phyloP scores from a whole-genome alignment of 2,113 vertebrate genomes.

The Scolopax mira region DNA sequence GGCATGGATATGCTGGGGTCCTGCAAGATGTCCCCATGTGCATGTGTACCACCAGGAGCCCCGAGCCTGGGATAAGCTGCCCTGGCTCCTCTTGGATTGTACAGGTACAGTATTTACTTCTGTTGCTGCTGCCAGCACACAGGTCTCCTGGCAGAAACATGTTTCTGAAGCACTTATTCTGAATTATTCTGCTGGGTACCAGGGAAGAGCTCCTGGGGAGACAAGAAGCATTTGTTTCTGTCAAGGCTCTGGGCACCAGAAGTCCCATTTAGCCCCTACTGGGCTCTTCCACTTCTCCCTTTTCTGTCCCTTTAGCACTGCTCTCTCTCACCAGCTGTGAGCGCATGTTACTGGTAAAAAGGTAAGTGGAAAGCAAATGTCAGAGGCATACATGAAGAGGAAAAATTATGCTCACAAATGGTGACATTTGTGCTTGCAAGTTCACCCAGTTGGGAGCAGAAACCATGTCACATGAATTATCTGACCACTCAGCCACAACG shows the following conservation, averaged over 20 bases:
- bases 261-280: neutral
- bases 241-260: neutral
- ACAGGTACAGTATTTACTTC: neutral
- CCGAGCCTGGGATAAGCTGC: neutral
- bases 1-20: neutral
- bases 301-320: neutral
- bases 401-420: conserved; percentile 39
- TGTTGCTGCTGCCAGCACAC: neutral
- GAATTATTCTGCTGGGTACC: neutral
- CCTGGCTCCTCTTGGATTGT: rapidly evolving
- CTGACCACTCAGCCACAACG: conserved; percentile 14
- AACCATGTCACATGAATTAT: conserved; percentile 23
- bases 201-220: neutral
- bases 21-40: neutral
- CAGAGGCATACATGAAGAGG: conserved; percentile 32
- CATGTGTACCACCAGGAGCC: neutral
- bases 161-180: neutral
- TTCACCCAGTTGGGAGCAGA: conserved; percentile 1
- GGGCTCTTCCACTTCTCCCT: neutral
- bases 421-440: conserved; percentile 56
- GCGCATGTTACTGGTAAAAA: neutral
- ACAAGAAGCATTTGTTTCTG: neutral
- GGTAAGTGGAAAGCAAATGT: conserved; percentile 46
- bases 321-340: neutral
- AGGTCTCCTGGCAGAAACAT: neutral